These are phyloP conservation scores for Natrix natrix DNA, from an alignment of 2,797 vertebrate species.

Conservation along the genomic window DNA sequence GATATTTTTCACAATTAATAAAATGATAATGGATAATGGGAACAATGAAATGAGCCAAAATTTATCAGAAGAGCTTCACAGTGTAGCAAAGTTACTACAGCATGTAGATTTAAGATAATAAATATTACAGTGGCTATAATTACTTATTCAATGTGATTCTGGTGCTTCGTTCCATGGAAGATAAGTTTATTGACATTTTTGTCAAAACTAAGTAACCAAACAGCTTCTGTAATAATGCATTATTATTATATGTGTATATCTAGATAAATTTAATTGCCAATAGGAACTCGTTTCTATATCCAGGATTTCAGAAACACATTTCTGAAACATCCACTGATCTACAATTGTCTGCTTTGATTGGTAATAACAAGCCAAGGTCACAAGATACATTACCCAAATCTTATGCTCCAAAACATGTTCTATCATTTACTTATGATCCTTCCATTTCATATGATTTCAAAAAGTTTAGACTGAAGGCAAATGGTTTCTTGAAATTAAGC, in stretches of 20 bases:
- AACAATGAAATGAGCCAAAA: not conserved
- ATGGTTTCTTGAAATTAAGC: not conserved
- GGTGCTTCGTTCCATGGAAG: not conserved
- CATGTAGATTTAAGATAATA: not conserved
- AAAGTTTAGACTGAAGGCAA: not conserved
- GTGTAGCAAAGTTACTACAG: not conserved
- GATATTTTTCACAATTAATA: not conserved
- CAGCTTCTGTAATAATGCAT: not conserved
- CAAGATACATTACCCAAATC: not conserved
- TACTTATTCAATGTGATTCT: not conserved
- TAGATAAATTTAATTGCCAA: conserved; percentile 6
- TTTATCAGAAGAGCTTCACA: not conserved
- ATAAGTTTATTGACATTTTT: not conserved
- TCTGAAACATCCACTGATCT: not conserved
- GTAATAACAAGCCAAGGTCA: not conserved
- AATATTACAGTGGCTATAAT: not conserved
- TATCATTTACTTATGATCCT: not conserved
- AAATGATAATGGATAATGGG: not conserved
- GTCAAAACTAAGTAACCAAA: not conserved
- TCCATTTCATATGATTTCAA: not conserved
- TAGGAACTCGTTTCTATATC: not conserved
- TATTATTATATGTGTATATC: not conserved
- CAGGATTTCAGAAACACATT: not conserved
- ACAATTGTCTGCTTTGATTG: not conserved
- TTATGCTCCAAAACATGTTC: not conserved